Evolutionary conservation across 1,140 invertebrate genomes (phyloP), one percentile per base, ranked within the genome.

Genomic region (Lasaia peninsularis): DNA sequence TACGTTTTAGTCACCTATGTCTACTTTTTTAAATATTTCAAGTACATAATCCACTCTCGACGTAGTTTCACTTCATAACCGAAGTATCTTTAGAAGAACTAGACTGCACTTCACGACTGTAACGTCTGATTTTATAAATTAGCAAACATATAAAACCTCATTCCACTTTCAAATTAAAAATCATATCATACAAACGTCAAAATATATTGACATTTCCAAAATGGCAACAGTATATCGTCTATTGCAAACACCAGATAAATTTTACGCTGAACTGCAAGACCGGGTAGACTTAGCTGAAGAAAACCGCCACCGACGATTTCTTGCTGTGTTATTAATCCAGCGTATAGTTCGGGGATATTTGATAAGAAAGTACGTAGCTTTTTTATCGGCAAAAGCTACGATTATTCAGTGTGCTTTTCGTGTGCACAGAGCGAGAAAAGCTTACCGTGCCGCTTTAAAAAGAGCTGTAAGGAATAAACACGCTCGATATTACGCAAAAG

Each of bases 391-490:
- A 54, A 83, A 88, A 52, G 86, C 82, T 7, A 79, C 54, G 12
- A 84, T 54, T 14, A 88, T 88, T 59, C 86, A 88, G 52, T 78
- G 80, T 31, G 83, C 80, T n/a, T 86, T 78, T 49, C 79, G 86
- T 73, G 52, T 71, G 20, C 76, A 84, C 24, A 60, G 21, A 53
- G 78, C 80, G 5, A 60, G 76, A 14, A 84, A 79, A 64, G 66
- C 69, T n/a, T 80, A 78, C 28, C 67, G 78, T 33, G 62, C 58
- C 7, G 80, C 78, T 18, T 63, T 86, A 56, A 69, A 71, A 56
- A 60, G 65, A 62, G 80, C 81, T 24, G 78, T 85, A 0, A 58
- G 71, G 12, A 56, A 75, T 21, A 88, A 86, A 63, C 80, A 86
- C 58, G 68, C 58, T 0, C 79, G 53, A 48, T 61, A 82, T 69